Evolutionary conservation across 2,888 invertebrate species (phyloP).

Genomic region (Hetaerina titia): DNA sequence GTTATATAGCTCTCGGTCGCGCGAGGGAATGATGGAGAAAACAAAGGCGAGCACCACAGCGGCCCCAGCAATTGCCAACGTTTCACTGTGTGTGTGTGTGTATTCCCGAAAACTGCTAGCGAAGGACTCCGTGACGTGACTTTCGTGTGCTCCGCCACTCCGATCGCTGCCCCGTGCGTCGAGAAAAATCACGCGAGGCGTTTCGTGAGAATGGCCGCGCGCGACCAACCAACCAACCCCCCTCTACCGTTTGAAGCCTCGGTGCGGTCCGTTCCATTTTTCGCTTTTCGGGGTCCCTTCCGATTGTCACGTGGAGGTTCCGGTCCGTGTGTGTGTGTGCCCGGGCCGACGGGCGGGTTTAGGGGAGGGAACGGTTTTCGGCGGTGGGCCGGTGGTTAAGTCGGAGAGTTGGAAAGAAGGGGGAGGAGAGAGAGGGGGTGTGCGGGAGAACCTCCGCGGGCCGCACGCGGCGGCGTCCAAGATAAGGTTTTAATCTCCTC

Average conservation of each 20-base stretch:
- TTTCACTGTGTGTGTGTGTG: background rate
- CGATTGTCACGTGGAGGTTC: conserved; percentile 13
- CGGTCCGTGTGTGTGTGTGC: background rate
- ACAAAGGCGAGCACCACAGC: background rate
- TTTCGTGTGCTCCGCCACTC: background rate
- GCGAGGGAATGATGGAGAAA: background rate
- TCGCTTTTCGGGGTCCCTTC: conserved; percentile 18
- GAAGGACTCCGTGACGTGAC: conserved; percentile 26
- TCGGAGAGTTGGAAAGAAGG: background rate
- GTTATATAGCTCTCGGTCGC: background rate
- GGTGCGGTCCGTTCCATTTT: conserved; percentile 19
- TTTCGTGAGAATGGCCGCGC: background rate
- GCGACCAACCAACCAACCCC: background rate
- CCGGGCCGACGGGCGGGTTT: background rate
- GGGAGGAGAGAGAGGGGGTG: background rate
- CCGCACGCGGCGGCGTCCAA: background rate
- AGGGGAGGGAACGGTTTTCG: background rate
- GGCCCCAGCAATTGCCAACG: background rate
- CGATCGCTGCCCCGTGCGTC: background rate
- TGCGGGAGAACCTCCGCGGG: background rate
- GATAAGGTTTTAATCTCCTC: conserved; percentile 26
- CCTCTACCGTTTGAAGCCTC: background rate
- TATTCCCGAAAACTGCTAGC: conserved; percentile 1
- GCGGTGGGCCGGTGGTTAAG: background rate
- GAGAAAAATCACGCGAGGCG: background rate